phyloP scores from a whole-genome alignment of 2,797 vertebrate genomes.

The Scyliorhinus canicula region DNA sequence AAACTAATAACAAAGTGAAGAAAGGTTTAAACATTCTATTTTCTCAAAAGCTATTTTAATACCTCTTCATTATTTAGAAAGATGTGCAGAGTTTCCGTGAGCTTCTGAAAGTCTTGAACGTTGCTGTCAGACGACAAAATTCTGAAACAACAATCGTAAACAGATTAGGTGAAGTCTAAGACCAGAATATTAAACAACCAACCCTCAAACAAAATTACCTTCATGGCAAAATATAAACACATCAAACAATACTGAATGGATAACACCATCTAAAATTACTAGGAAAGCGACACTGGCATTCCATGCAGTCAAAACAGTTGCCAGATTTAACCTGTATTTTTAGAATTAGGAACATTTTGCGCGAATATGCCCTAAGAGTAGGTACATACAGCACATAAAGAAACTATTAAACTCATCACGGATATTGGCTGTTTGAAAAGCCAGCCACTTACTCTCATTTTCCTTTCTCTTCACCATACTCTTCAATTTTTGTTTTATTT shows the following conservation, averaged over 20 bases:
- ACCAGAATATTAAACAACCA: neutral
- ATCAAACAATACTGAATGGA: neutral
- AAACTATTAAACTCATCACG: neutral
- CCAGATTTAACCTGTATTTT: neutral
- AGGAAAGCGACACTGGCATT: neutral
- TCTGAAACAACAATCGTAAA: slow-evolving; percentile 52
- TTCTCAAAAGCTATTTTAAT: slow-evolving; percentile 41
- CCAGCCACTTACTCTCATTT: neutral
- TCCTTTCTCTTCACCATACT: neutral
- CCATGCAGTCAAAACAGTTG: neutral
- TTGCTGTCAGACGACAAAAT: slow-evolving; percentile 59
- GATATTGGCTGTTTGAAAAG: neutral
- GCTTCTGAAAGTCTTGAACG: slow-evolving; percentile 61
- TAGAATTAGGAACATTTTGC: neutral
- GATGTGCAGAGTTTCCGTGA: slow-evolving; percentile 54
- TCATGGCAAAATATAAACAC: neutral
- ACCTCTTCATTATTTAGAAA: slow-evolving; percentile 65
- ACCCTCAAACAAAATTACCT: neutral
- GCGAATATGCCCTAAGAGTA: neutral
- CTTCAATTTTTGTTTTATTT: neutral
- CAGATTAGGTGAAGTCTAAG: neutral
- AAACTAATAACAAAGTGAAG: neutral
- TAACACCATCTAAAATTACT: neutral
- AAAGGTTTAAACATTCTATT: neutral
- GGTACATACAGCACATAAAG: neutral